Conservation (phyloP, 2,797 vertebrate species). For the Melanotaenia boesemani region DNA sequence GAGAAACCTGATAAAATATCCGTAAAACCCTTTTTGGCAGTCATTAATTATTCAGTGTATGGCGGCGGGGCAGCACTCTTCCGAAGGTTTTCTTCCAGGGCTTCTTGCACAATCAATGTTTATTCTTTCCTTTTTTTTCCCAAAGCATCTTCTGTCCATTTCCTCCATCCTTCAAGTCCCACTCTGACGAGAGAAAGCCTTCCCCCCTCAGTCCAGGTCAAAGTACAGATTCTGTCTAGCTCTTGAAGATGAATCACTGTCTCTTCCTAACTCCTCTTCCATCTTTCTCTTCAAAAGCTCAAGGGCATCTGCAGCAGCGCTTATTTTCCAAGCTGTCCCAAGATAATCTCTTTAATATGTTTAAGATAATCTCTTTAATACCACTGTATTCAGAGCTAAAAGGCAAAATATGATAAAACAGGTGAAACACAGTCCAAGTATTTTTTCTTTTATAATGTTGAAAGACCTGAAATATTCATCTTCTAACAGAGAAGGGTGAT, state of each 20-base stretch:
- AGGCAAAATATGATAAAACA: constrained; percentile 3
- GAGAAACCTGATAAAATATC: constrained; percentile 58
- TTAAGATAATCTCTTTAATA: background rate
- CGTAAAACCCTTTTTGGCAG: constrained; percentile 53
- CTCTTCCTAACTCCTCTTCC: constrained; percentile 11
- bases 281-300: constrained; percentile 17
- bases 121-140: constrained; percentile 33
- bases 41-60: constrained; percentile 80
- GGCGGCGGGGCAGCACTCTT: constrained; percentile 43
- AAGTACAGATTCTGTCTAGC: constrained; percentile 57
- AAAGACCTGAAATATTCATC: background rate
- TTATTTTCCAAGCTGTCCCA: constrained; percentile 45
- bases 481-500: background rate
- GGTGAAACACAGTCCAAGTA: background rate
- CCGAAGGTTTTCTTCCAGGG: constrained; percentile 56
- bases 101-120: constrained; percentile 28
- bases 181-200: constrained; percentile 48
- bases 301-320: constrained; percentile 75
- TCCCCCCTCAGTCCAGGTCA: constrained; percentile 26
- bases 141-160: constrained; percentile 55
- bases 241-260: constrained; percentile 62
- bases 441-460: background rate
- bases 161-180: constrained; percentile 39
- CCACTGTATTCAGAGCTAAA: constrained; percentile 8
- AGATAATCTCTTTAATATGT: constrained; percentile 4